Conservation (phyloP, 2,888 invertebrate genomes). For the Hermaeophaga mercurialis region DNA sequence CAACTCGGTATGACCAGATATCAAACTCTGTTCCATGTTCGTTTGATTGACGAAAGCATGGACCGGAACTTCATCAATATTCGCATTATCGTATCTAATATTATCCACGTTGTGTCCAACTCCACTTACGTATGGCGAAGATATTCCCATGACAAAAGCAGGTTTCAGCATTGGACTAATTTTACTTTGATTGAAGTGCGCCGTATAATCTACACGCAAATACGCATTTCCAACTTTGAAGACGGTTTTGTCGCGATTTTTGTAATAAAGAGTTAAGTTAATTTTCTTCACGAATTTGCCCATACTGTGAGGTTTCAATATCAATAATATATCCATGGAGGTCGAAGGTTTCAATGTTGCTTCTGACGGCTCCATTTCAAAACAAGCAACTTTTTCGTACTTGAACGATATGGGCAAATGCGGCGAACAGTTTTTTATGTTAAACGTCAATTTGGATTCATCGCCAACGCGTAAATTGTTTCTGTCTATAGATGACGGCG, state of each 20-base stretch:
- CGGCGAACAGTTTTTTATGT: conserved; percentile 42
- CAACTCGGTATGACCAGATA: conserved; percentile 38
- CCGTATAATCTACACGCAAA: conserved; percentile 7
- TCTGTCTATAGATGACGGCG: conserved; percentile 60
- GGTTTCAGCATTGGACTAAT: conserved; percentile 29
- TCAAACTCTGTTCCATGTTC: conserved; percentile 25
- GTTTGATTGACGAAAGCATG: conserved; percentile 41
- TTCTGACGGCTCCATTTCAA: conserved; percentile 42
- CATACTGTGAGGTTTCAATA: conserved; percentile 40
- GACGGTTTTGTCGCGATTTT: conserved; percentile 22
- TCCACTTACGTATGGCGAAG: conserved; percentile 50
- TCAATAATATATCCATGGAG: conserved; percentile 36
- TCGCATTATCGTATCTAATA: conserved; percentile 45
- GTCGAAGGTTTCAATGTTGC: conserved; percentile 35
- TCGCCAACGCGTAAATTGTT: conserved; percentile 56
- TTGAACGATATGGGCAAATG: conserved; percentile 42
- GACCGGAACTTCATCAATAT: conserved; percentile 40
- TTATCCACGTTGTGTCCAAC: conserved; percentile 50
- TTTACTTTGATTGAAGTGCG: neutral
- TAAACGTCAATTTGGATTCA: conserved; percentile 41
- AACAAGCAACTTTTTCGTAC: conserved; percentile 45
- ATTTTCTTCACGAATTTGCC: conserved; percentile 41
- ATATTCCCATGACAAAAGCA: conserved; percentile 50
- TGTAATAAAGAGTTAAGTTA: conserved; percentile 43
- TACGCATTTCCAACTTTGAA: conserved; percentile 30